Base-by-base conservation (phyloP, 1,140 invertebrate species). In the Trichomalopsis sarcophagae region DNA sequence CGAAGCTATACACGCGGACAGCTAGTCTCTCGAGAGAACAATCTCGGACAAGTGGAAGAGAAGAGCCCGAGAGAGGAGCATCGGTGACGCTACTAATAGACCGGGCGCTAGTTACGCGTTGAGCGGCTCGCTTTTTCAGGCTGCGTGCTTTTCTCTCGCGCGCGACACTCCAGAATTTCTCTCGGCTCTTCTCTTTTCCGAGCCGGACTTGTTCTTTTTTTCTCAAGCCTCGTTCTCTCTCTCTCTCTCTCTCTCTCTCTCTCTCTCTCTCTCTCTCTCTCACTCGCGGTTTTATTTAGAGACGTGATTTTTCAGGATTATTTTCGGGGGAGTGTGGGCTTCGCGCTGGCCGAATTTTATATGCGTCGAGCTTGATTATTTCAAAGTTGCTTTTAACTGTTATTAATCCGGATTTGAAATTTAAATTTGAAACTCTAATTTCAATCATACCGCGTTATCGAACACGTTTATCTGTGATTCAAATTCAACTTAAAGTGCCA, bases 151-250 rank as follows among this genome's bases (percentile, higher is more conserved):
- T 71, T 71, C 69, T 71, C 69, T 62, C 55, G 23, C 69, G 23
- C 33, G 69, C 27, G 69, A 71, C 69, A 71, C 69, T 71, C 69
- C 69, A 71, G 69, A 71, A 71, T 71, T 71, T 27, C 69, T 71
- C 69, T 7, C 5, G 55, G 55, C 55, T 62, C 55, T 62, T 62
- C 55, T 62, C 55, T 62, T n/a, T 62, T 62, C 55, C 55, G 21
- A 21, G 55, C 55, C 55, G 55, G 55, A 62, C 55, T 62, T 62
- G 21, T 62, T 62, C n/a, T 7, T 21, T n/a, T 62, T 62, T n/a
- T 62, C 17, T 27, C 27, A 27, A 27, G 4, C 6, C 2, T 21
- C 0, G 5, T 5, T 6, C 55, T 21, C 13, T 62, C 5, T 62
- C 14, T 21, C 5, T n/a, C n/a, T n/a, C n/a, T 62, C 13, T 13